Evolutionary conservation across 2,113 vertebrate genomes (phyloP).

Genomic region (Dasyornis broadbenti): DNA sequence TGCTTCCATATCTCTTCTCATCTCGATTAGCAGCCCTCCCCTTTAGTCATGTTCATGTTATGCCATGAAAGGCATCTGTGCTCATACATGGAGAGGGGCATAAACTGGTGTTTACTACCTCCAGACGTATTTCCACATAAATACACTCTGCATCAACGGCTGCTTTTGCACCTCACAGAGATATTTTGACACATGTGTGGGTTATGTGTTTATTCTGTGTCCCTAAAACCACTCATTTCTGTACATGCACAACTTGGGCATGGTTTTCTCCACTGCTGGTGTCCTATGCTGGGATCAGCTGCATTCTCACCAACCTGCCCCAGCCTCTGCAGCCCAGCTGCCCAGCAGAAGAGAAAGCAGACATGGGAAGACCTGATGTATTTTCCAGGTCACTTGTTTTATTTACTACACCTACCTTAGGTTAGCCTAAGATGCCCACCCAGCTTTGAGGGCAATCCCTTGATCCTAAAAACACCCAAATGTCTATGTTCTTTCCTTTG

Average conservation of each 20-base stretch:
- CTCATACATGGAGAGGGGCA: background rate
- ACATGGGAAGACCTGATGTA: background rate
- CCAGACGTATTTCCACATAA: background rate
- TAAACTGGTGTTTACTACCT: background rate
- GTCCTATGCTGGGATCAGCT: background rate
- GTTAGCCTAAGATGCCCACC: background rate
- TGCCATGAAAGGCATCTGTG: conserved; percentile 10
- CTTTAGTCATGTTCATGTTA: conserved; percentile 6
- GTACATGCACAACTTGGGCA: background rate
- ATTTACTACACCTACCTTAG: background rate
- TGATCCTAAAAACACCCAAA: conserved; percentile 11
- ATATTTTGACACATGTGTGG: background rate
- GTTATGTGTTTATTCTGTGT: background rate
- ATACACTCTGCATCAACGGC: background rate
- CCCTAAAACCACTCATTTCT: background rate
- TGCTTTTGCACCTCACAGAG: background rate
- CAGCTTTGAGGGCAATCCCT: conserved; percentile 20
- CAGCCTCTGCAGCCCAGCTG: background rate
- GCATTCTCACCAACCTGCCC: background rate
- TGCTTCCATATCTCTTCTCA: conserved; percentile 53
- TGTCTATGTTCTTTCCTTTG: background rate
- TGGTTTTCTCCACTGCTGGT: background rate
- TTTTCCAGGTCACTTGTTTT: conserved; percentile 10
- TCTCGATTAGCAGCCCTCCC: conserved; percentile 5
- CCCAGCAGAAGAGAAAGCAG: background rate